Evolutionary conservation across 2,888 invertebrate species (phyloP), one percentile per base, ranked within the genome.

Genomic region (Lasioglossum malachurum): DNA sequence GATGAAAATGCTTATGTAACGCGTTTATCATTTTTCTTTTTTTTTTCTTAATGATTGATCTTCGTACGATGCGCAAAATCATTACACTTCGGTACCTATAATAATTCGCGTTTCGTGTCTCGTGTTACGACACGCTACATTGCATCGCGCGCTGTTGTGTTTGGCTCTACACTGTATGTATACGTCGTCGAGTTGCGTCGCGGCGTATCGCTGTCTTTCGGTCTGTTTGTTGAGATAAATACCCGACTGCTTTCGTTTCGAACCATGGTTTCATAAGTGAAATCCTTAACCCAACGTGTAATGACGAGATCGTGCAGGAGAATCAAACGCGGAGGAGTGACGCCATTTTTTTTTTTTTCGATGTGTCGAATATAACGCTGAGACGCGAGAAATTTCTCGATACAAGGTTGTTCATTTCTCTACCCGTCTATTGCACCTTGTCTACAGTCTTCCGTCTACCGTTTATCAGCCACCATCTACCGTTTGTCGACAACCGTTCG

Each of bases 201-300:
- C 83, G 75, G 75, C 78, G 67, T 57, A 46, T 69, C 78, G 77
- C 75, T 80, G 88, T 90, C 87, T 89, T 89, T 89, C 91, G 93
- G 93, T 94, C 94, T 94, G 94, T 93, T 94, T 94, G 89, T 87
- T 91, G 74, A 81, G 86, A 90, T 93, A 93, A 93, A 91, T 84
- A 90, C 85, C 35, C 38, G 88, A 89, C 88, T 92, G 92, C 94
- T 93, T 93, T 93, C 92, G 91, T 93, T 93, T 91, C 92, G 89
- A 93, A 90, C 87, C 88, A 81, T 87, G 90, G 90, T 93, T 92
- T 91, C 90, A 90, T 90, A 89, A 93, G 94, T 94, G 94, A 94
- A 94, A 94, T 93, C 92, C 91, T 90, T 90, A 90, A 90, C 90
- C 89, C 86, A 69, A 84, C 87, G 16, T 31, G 84, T 49, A 53